Evolutionary conservation across 2,797 vertebrate genomes (phyloP).

Genomic region (Sphenopsis melanotis): DNA sequence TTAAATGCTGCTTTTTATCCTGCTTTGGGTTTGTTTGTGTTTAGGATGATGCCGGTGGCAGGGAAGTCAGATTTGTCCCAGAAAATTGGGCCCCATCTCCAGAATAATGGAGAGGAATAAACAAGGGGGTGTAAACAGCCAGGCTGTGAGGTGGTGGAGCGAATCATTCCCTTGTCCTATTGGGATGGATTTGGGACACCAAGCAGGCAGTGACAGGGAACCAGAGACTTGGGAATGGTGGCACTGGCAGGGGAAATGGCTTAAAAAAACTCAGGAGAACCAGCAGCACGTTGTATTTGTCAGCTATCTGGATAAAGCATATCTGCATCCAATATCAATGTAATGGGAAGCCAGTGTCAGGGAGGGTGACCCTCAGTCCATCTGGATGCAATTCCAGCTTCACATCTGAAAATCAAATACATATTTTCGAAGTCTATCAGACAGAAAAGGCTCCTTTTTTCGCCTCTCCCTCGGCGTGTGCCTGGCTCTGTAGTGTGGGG

Average conservation of each 20-base stretch:
- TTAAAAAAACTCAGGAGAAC: background rate
- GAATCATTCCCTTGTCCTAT: background rate
- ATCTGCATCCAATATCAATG: slow-evolving; percentile 51
- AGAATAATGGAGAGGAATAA: background rate
- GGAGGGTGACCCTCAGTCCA: slow-evolving; percentile 41
- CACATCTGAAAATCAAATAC: slow-evolving; percentile 66
- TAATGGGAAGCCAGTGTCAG: slow-evolving; percentile 60
- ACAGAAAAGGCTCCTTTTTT: slow-evolving; percentile 13
- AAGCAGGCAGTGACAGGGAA: rapidly evolving
- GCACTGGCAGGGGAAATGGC: background rate
- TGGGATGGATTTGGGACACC: rapidly evolving
- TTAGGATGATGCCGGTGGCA: background rate
- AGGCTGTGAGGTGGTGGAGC: background rate
- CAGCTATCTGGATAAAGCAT: background rate
- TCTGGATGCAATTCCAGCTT: slow-evolving; percentile 61
- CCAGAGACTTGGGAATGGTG: background rate
- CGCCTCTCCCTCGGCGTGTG: background rate
- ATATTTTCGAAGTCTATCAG: slow-evolving; percentile 54
- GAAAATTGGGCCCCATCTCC: rapidly evolving
- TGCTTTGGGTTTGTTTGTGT: background rate
- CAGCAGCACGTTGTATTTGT: background rate
- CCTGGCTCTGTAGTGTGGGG: background rate
- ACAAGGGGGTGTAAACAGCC: background rate
- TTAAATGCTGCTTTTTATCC: background rate
- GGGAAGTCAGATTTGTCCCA: background rate